Base-by-base conservation (phyloP, 2,113 vertebrate genomes). In the Sceloporus tristichus region DNA sequence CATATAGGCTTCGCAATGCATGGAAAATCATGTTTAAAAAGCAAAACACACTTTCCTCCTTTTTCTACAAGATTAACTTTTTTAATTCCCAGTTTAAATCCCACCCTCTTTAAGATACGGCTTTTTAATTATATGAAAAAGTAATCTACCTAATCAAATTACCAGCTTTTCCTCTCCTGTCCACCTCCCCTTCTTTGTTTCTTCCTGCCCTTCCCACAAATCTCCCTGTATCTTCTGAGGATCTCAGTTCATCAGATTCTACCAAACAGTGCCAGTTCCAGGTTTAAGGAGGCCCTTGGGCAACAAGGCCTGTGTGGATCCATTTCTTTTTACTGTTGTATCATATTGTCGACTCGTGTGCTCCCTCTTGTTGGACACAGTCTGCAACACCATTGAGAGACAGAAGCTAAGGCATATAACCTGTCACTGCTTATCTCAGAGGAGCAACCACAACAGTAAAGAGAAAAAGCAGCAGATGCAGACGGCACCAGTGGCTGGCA, bases 1-100 rank as follows among this genome's bases (percentile, higher is more conserved):
- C 42, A 38, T 40, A 62, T 29, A 65, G 66, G 53, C 34, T 66
- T 81, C 25, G 16, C 56, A 88, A 82, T 90, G 87, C 75, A 85
- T 66, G 83, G 59, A 1, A 73, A 76, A 1, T 2, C 14, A 53
- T 70, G 25, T 81, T 27, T 40, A 14, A 82, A 79, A n/a, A 27
- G 9, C 23, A 14, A 38, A 62, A 40, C 10, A 13, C 9, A 40
- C 5, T 38, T 34, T 21, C 19, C 42, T 10, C 42, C 27, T 59
- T 59, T n/a, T 34, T 19, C 18, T 62, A 40, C 9, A 19, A 81
- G 11, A 80, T 62, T 18, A 68, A 19, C 16, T 10, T 85, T 65
- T 65, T 29, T n/a, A 78, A 77, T 77, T 42, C 23, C 13, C 10
- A n/a, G 9, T 71, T 74, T 56, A 5, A 8, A 54, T 13, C 10